Conservation (phyloP, 2,113 vertebrate species). For the Girardinichthys multiradiatus region DNA sequence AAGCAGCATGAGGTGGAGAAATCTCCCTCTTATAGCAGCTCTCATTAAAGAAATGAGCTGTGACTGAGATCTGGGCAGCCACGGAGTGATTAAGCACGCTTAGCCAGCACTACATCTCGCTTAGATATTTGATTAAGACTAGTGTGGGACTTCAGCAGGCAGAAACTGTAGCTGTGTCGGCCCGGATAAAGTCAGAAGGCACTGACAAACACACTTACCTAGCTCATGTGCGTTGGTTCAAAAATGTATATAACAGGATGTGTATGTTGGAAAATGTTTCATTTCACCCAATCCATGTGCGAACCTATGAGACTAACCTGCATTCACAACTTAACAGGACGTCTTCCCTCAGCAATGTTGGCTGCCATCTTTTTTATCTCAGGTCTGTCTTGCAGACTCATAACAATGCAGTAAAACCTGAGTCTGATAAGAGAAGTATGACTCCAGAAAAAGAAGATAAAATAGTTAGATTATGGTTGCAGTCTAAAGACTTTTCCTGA, state of each 20-base stretch:
- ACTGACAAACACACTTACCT: background rate
- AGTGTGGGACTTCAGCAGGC: constrained; percentile 15
- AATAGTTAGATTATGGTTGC: no score
- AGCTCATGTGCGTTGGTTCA: background rate
- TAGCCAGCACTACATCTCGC: constrained; percentile 44
- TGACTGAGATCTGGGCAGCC: constrained; percentile 40
- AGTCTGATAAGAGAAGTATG: background rate
- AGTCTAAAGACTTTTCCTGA: constrained; percentile 5
- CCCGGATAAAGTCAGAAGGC: background rate
- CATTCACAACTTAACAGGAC: background rate
- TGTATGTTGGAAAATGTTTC: background rate
- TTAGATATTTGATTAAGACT: constrained; percentile 47
- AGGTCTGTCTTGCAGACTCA: background rate
- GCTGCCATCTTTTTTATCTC: background rate
- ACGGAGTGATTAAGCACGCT: constrained; percentile 39
- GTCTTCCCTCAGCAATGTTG: background rate
- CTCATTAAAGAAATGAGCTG: constrained; percentile 73
- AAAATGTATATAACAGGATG: background rate
- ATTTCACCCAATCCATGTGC: background rate
- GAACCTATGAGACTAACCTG: background rate
- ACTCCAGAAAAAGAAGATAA: background rate
- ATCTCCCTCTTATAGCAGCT: constrained; percentile 46
- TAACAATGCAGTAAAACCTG: background rate
- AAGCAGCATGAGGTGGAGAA: constrained; percentile 68
- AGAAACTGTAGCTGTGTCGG: constrained; percentile 16